Evolutionary conservation across 2,113 vertebrate genomes (phyloP).

Genomic region (Lichenostomus cassidix): DNA sequence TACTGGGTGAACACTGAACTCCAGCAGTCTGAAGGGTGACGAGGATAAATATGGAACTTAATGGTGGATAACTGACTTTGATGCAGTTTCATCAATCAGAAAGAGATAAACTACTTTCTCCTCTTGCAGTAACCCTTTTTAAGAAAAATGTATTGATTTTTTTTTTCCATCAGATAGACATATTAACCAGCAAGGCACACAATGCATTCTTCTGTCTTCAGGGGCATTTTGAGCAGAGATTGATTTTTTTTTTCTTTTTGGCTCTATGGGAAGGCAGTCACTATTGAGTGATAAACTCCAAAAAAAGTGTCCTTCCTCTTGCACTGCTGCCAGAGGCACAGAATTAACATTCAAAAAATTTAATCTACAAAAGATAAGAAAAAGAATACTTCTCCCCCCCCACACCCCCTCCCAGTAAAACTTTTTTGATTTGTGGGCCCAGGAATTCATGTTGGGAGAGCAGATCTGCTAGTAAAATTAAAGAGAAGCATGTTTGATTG

Average conservation of each 20-base stretch:
- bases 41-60: slow-evolving; percentile 41
- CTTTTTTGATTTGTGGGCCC: neutral
- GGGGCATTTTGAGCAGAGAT: slow-evolving; percentile 38
- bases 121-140: slow-evolving; percentile 13
- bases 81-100: slow-evolving; percentile 54
- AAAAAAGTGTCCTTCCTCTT: slow-evolving; percentile 7
- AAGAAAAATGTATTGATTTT: slow-evolving; percentile 40
- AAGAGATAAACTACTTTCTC: slow-evolving; percentile 44
- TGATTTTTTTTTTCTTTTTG: slow-evolving; percentile 54
- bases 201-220: slow-evolving; percentile 49
- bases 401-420: neutral
- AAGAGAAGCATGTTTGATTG: neutral
- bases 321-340: slow-evolving; percentile 39
- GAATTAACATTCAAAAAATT: slow-evolving; percentile 55
- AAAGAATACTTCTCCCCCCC: neutral
- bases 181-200: slow-evolving; percentile 60
- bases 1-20: neutral
- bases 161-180: slow-evolving; percentile 24
- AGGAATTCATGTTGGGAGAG: neutral
- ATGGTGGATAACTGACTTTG: slow-evolving; percentile 46
- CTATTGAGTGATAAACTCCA: slow-evolving; percentile 59
- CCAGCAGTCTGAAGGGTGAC: neutral
- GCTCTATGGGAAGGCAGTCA: slow-evolving; percentile 50
- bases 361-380: slow-evolving; percentile 35
- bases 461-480: neutral